Base-by-base conservation (phyloP, 2,797 vertebrate genomes). In the Tapera naevia region DNA sequence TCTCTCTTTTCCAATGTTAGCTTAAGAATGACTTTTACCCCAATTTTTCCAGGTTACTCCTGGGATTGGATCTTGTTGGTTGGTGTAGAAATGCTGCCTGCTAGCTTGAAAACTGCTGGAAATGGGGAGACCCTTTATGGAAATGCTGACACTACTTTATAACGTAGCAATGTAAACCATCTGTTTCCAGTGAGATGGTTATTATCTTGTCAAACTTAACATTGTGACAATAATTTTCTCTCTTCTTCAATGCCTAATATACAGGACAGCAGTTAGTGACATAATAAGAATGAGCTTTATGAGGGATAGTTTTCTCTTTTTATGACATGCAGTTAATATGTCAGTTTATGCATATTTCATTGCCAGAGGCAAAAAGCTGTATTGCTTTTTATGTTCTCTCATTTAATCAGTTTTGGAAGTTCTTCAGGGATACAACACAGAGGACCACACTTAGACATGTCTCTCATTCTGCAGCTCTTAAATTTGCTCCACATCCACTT, bases 161-260 rank as follows among this genome's bases (percentile, higher is more conserved):
- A 93, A 78, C 46, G 80, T 56, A 90, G 81, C 54, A 74, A 51
- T 8, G 24, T 48, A 70, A 87, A 48, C 91, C 93, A 92, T 97
- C 94, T 97, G 96, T 97, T 97, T 97, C 94, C 90, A 96, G 81
- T 97, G 60, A 96, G 58, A 27, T 95, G n/a, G 67, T 88, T 95
- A 65, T 95, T 96, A 86, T 94, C 95, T 94, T 95, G 80, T 97
- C 96, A 96, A 81, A 96, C 56, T 95, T 96, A 91, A 61, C 86
- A 43, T 67, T 88, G 25, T 11, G 33, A 94, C 93, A 96, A 84
- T 95, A 81, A 88, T 96, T 97, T 94, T 25, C 80, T 95, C 84
- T 57, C 50, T 43, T 65, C 90, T 94, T 94, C 33, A 78, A 23
- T 67, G 66, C 54, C 51, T 56, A 53, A 19, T 45, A 28, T 48